Conservation (phyloP, 2,888 invertebrate species). For the Trissolcus brochymenae region DNA sequence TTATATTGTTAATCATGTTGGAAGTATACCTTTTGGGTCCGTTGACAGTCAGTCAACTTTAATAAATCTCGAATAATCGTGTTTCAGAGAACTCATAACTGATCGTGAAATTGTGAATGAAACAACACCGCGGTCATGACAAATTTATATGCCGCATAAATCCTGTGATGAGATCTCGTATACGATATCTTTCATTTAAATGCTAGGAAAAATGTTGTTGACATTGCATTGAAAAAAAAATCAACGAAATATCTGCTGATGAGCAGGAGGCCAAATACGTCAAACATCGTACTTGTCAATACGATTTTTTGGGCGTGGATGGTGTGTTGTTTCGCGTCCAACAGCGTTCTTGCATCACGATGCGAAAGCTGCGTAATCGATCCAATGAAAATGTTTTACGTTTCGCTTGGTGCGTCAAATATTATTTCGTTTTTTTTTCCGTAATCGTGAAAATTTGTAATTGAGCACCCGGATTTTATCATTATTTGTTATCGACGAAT, state of each 20-base stretch:
- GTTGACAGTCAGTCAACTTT: conserved; percentile 17
- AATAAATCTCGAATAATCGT: conserved; percentile 34
- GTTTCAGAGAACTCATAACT: conserved; percentile 25
- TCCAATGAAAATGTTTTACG: conserved; percentile 16
- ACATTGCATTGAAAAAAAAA: conserved; percentile 19
- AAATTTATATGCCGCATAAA: conserved; percentile 47
- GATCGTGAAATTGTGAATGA: conserved; percentile 37
- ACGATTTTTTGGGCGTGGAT: conserved; percentile 11
- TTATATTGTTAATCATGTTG: conserved; percentile 23
- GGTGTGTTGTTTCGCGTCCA: neutral
- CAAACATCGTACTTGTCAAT: conserved; percentile 24
- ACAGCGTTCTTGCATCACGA: conserved; percentile 11
- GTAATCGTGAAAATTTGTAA: conserved; percentile 26
- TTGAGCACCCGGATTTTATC: conserved; percentile 7
- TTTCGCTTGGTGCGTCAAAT: neutral
- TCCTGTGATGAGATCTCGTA: conserved; percentile 42
- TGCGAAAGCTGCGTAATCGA: conserved; percentile 12
- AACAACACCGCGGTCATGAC: conserved; percentile 29
- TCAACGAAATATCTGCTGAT: conserved; percentile 34
- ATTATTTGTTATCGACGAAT: conserved; percentile 8
- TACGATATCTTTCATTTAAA: conserved; percentile 47
- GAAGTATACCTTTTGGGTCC: conserved; percentile 16
- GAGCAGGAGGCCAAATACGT: conserved; percentile 27
- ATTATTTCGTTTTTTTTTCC: conserved; percentile 5
- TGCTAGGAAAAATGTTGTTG: conserved; percentile 44